Evolutionary conservation across 2,113 vertebrate species (phyloP).

Genomic region (Neopipo cinnamomea): DNA sequence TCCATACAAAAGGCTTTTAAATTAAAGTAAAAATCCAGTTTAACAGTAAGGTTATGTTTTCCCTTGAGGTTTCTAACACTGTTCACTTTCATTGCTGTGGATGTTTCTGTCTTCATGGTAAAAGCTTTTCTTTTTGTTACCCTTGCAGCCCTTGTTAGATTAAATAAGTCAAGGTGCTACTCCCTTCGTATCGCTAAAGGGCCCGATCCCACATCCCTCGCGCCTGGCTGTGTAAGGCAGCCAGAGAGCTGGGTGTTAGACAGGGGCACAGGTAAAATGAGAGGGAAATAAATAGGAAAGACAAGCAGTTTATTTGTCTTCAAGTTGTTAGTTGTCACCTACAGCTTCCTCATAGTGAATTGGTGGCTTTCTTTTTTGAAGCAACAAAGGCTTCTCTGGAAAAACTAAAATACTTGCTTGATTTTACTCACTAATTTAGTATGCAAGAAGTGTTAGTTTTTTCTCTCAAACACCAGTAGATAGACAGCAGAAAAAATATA

Average conservation of each 20-base stretch:
- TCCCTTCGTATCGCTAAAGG: background rate
- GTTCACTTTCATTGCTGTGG: background rate
- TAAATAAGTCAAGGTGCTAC: background rate
- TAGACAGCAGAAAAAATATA: slow-evolving; percentile 37
- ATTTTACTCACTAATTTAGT: background rate
- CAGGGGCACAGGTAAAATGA: background rate
- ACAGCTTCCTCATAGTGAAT: background rate
- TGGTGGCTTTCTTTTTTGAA: background rate
- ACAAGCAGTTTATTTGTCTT: background rate
- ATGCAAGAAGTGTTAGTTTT: slow-evolving; percentile 27
- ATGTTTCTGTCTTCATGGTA: background rate
- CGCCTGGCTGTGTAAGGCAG: background rate
- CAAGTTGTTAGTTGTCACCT: background rate
- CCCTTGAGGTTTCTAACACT: slow-evolving; percentile 56
- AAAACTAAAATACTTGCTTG: background rate
- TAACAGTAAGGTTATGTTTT: slow-evolving; percentile 31
- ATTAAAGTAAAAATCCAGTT: slow-evolving; percentile 58
- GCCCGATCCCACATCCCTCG: background rate
- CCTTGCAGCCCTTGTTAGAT: background rate
- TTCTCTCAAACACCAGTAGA: slow-evolving; percentile 30
- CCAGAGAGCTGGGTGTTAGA: background rate
- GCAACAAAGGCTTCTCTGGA: background rate
- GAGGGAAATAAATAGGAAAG: background rate
- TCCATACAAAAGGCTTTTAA: slow-evolving; percentile 32
- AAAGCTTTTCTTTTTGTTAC: slow-evolving; percentile 32